A percentile compares a stretch with the other conserved stretches of the same genome.
Evolutionary conservation across 2,888 invertebrate species (phyloP).

Genomic region (Ochropleura leucogaster): DNA sequence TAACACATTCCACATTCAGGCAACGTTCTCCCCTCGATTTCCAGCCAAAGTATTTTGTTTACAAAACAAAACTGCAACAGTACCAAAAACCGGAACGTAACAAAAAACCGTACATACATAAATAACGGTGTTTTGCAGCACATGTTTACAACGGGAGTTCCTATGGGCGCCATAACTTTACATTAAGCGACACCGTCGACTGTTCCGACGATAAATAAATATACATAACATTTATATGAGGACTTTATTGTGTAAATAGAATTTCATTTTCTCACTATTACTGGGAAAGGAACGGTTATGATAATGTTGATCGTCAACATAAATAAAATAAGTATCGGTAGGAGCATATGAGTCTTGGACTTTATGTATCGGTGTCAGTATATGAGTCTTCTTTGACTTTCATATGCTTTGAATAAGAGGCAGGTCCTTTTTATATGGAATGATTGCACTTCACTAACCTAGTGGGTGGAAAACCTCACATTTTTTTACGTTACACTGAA

Average conservation of each 20-base stretch:
- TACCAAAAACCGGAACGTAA: constrained; percentile 22
- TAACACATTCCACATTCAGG: background rate
- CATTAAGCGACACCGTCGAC: constrained; percentile 64
- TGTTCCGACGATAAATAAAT: constrained; percentile 57
- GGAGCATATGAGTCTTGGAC: background rate
- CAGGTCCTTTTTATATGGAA: background rate
- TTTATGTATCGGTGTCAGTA: background rate
- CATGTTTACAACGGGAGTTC: constrained; percentile 66
- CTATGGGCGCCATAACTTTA: constrained; percentile 72
- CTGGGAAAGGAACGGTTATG: constrained; percentile 13
- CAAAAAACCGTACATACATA: constrained; percentile 52
- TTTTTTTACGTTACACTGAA: background rate
- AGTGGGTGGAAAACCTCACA: background rate
- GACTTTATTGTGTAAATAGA: constrained; percentile 53
- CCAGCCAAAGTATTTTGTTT: constrained; percentile 13
- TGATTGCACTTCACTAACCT: background rate
- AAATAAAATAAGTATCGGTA: constrained; percentile 29
- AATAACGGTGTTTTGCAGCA: constrained; percentile 62
- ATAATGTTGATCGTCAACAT: constrained; percentile 13
- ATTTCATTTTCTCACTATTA: constrained; percentile 57
- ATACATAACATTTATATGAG: constrained; percentile 54
- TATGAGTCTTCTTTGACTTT: constrained; percentile 6
- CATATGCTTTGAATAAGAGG: background rate
- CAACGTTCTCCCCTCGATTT: background rate
- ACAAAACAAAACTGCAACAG: constrained; percentile 28